Percentiles rank a stretch among this genome's conserved stretches.
Conservation (phyloP, 2,888 invertebrate species). For the Drosophila quinaria region DNA sequence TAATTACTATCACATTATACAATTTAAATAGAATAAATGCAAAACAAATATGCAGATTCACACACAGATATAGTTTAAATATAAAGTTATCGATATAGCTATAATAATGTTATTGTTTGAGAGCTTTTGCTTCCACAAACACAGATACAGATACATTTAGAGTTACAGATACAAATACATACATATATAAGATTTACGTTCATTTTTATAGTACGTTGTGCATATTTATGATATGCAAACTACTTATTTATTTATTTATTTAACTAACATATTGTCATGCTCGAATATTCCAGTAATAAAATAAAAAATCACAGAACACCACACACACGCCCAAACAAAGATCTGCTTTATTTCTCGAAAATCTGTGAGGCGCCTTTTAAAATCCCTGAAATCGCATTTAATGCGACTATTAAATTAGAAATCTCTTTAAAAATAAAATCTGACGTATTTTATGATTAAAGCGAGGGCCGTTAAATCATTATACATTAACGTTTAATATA, state of each 20-base stretch:
- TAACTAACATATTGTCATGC: slow-evolving; percentile 77
- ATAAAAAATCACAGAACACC: slow-evolving; percentile 52
- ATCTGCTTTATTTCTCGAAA: slow-evolving; percentile 25
- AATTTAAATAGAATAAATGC: slow-evolving; percentile 46
- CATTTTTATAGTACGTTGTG: slow-evolving; percentile 44
- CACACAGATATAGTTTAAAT: slow-evolving; percentile 8
- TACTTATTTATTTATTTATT: slow-evolving; percentile 79
- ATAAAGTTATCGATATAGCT: slow-evolving; percentile 25
- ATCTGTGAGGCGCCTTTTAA: slow-evolving; percentile 22
- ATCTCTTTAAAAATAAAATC: slow-evolving; percentile 10
- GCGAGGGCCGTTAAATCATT: background rate
- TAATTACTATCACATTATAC: slow-evolving; percentile 38
- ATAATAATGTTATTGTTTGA: slow-evolving; percentile 49
- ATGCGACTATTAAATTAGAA: slow-evolving; percentile 16
- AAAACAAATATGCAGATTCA: slow-evolving; percentile 42
- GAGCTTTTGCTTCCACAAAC: slow-evolving; percentile 24
- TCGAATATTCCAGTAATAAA: slow-evolving; percentile 47
- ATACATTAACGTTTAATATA: too few relatives aligned
- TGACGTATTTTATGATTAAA: slow-evolving; percentile 2
- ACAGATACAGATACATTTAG: background rate
- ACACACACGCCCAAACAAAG: slow-evolving; percentile 19
- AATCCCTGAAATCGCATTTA: slow-evolving; percentile 18
- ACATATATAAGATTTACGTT: slow-evolving; percentile 30
- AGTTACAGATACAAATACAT: slow-evolving; percentile 6
- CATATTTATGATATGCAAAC: slow-evolving; percentile 52